These are phyloP conservation scores for Nephrotoma guestfalica DNA, from an alignment of 2,888 invertebrate species.

Conservation along the genomic window DNA sequence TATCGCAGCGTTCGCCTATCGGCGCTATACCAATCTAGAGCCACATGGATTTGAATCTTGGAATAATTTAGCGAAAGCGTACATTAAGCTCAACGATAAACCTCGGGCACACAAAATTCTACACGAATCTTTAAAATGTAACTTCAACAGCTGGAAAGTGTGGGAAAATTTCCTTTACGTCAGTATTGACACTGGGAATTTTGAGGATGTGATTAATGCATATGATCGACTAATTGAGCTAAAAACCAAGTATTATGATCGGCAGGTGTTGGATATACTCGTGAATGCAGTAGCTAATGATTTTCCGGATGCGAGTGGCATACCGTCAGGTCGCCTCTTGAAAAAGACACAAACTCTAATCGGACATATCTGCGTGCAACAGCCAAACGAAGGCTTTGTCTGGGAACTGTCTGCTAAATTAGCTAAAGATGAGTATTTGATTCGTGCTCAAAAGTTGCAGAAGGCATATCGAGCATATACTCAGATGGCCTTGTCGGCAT, in stretches of 20 bases:
- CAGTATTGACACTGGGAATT: conserved; percentile 72
- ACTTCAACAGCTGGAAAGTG: conserved; percentile 80
- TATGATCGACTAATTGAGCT: conserved; percentile 77
- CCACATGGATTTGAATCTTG: conserved; percentile 87
- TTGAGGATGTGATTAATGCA: conserved; percentile 70
- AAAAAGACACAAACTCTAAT: conserved; percentile 25
- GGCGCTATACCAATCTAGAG: conserved; percentile 76
- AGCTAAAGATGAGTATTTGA: conserved; percentile 39
- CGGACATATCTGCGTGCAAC: conserved; percentile 27
- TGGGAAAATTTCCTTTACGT: conserved; percentile 93
- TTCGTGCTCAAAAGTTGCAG: conserved; percentile 56
- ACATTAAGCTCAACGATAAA: conserved; percentile 77
- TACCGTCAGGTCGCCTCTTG: conserved; percentile 29
- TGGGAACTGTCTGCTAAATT: conserved; percentile 74
- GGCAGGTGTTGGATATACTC: conserved; percentile 57
- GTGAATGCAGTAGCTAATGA: conserved; percentile 53
- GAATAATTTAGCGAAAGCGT: conserved; percentile 94
- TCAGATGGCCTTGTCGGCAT: conserved; percentile 37
- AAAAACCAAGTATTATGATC: conserved; percentile 56
- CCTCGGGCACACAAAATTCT: conserved; percentile 69
- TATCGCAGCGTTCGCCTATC: conserved; percentile 68
- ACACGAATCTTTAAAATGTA: conserved; percentile 79
- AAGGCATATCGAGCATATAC: conserved; percentile 61
- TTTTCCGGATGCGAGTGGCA: conserved; percentile 44
- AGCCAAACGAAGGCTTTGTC: conserved; percentile 52